A percentile compares a stretch with the other conserved stretches of the same genome.
Conservation (phyloP, 2,888 invertebrate genomes). For the Lymantria dispar region DNA sequence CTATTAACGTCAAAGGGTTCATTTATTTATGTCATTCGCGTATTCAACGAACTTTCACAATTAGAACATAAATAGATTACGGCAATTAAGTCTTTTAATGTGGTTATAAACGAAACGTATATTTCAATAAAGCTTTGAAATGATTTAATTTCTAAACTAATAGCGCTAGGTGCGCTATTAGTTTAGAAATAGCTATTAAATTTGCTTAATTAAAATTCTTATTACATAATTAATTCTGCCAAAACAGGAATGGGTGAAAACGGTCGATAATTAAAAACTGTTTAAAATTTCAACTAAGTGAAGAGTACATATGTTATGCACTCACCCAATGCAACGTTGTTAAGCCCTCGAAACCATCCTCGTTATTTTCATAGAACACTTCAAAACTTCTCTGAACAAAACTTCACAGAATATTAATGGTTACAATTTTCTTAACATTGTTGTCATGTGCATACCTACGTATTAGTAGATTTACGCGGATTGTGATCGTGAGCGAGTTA, state of each 20-base stretch:
- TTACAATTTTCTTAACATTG: slow-evolving; percentile 10
- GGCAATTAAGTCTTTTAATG: neutral
- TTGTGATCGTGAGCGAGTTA: slow-evolving; percentile 16
- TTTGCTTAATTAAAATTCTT: slow-evolving; percentile 7
- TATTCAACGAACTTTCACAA: neutral
- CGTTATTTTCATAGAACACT: slow-evolving; percentile 18
- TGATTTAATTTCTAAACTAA: slow-evolving; percentile 15
- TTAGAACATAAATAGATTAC: neutral
- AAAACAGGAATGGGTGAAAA: slow-evolving; percentile 8
- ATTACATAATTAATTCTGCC: slow-evolving; percentile 1
- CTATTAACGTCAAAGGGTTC: neutral
- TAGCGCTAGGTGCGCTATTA: no score
- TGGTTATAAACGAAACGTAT: neutral
- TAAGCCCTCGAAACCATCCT: slow-evolving; percentile 35
- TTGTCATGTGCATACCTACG: slow-evolving; percentile 11
- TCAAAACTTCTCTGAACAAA: slow-evolving; percentile 11
- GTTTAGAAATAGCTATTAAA: slow-evolving; percentile 21
- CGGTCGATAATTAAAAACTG: slow-evolving; percentile 19
- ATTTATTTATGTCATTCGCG: neutral
- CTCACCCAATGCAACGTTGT: slow-evolving; percentile 45
- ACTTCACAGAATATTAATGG: slow-evolving; percentile 7
- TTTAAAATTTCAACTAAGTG: slow-evolving; percentile 14
- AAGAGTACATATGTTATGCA: slow-evolving; percentile 32
- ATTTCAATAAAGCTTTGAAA: slow-evolving; percentile 3
- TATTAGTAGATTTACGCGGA: slow-evolving; percentile 21